phyloP scores from a whole-genome alignment of 2,113 vertebrate species.

The Helogale parvula region DNA sequence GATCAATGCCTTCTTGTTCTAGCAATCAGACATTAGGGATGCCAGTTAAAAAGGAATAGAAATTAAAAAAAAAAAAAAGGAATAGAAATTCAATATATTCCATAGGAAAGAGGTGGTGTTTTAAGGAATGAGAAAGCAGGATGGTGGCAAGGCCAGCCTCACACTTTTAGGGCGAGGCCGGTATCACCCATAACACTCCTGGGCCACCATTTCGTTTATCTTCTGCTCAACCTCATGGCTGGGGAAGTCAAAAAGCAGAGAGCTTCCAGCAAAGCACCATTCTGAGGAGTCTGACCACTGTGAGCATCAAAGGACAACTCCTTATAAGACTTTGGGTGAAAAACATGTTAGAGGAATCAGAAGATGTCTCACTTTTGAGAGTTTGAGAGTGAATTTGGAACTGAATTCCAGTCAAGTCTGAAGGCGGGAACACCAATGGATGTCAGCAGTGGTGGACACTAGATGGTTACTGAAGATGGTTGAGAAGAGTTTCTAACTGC shows the following conservation, averaged over 20 bases:
- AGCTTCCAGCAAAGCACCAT: too few species aligned
- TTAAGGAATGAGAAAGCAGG: neutral
- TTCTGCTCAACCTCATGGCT: neutral
- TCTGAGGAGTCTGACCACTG: neutral
- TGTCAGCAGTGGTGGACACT: accelerated
- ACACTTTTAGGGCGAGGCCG: too few species aligned
- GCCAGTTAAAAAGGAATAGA: neutral
- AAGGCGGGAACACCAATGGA: too few species aligned
- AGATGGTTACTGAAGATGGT: too few species aligned
- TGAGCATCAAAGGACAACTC: neutral
- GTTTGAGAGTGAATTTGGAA: neutral
- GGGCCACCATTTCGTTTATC: neutral
- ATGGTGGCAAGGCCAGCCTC: neutral
- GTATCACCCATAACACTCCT: too few species aligned
- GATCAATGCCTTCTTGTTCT: neutral
- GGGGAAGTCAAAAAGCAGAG: neutral
- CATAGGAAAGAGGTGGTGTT: neutral
- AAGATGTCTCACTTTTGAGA: too few species aligned
- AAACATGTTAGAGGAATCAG: neutral
- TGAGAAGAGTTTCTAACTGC: neutral
- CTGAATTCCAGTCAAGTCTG: neutral
- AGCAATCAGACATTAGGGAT: neutral
- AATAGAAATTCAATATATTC: neutral
- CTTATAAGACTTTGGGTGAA: neutral
- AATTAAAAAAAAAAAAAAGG: neutral